Evolutionary conservation across 2,888 invertebrate genomes (phyloP).

Genomic region (Drosophila pseudotalamancana): DNA sequence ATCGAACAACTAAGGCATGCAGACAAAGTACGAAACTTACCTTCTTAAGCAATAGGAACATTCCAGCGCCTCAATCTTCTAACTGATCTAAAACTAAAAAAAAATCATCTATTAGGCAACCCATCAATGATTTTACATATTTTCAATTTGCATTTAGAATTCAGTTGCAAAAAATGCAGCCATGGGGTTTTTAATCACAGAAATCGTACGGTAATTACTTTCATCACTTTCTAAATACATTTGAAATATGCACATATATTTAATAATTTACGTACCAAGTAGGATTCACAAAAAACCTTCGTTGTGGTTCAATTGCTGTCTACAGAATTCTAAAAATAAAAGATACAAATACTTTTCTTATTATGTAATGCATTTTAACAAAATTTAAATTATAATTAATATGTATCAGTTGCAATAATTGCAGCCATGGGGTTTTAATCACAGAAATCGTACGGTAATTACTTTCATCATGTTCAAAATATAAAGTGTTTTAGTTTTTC

Average conservation of each 20-base stretch:
- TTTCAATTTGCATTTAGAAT: neutral
- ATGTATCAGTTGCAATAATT: conserved; percentile 63
- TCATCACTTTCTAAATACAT: conserved; percentile 43
- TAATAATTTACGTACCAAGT: neutral
- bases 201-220: conserved; percentile 69
- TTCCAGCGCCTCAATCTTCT: no score
- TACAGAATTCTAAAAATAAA: conserved; percentile 3
- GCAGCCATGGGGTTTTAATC: conserved; percentile 66
- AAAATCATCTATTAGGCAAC: conserved; percentile 1
- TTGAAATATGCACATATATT: neutral
- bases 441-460: conserved; percentile 69
- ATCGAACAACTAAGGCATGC: conserved; percentile 13
- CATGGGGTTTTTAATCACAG: conserved; percentile 62
- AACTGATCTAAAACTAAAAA: conserved; percentile 24
- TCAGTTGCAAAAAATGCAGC: conserved; percentile 73
- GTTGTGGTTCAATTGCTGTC: neutral
- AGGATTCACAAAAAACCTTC: neutral
- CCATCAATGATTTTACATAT: neutral
- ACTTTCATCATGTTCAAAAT: conserved; percentile 50
- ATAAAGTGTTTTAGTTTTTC: no score
- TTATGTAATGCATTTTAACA: no score
- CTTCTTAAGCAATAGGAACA: neutral
- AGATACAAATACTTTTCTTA: neutral
- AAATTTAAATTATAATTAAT: neutral
- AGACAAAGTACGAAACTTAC: conserved; percentile 4